Conservation (phyloP, 2,888 invertebrate genomes). For the Lissocephala sabroskyi region DNA sequence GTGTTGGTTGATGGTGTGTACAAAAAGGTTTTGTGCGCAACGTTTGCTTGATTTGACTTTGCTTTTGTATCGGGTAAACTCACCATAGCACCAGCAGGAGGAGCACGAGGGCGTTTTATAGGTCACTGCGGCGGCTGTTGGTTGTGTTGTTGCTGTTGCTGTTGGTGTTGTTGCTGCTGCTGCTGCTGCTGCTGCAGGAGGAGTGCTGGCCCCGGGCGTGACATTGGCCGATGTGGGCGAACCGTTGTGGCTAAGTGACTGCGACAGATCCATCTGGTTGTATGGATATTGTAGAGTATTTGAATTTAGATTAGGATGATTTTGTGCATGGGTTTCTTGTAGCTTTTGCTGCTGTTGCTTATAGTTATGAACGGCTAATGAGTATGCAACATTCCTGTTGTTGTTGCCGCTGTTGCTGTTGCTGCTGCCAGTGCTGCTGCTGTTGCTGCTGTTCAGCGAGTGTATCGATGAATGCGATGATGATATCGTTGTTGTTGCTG, state of each 20-base stretch:
- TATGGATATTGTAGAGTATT: slow-evolving; percentile 38
- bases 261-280: slow-evolving; percentile 22
- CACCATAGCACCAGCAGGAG: slow-evolving; percentile 73
- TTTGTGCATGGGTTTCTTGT: slow-evolving; percentile 23
- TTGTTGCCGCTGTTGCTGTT: slow-evolving; percentile 23
- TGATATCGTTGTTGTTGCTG: slow-evolving; percentile 29
- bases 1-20: slow-evolving; percentile 36
- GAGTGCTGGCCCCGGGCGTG: slow-evolving; percentile 32
- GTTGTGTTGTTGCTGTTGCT: slow-evolving; percentile 11
- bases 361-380: slow-evolving; percentile 46
- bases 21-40: slow-evolving; percentile 48
- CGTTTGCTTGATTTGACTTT: slow-evolving; percentile 42
- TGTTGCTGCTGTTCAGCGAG: slow-evolving; percentile 33
- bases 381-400: slow-evolving; percentile 40
- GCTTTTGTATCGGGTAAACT: slow-evolving; percentile 58
- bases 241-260: slow-evolving; percentile 40
- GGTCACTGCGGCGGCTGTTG: slow-evolving; percentile 32
- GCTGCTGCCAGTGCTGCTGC: slow-evolving; percentile 28
- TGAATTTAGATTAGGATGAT: slow-evolving; percentile 36
- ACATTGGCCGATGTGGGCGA: slow-evolving; percentile 34
- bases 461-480: slow-evolving; percentile 42
- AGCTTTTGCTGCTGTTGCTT: slow-evolving; percentile 37
- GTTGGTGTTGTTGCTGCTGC: slow-evolving; percentile 25
- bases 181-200: slow-evolving; percentile 29
- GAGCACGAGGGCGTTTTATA: slow-evolving; percentile 58